phyloP scores from a whole-genome alignment of 2,797 vertebrate species.

The Uromys caudimaculatus region DNA sequence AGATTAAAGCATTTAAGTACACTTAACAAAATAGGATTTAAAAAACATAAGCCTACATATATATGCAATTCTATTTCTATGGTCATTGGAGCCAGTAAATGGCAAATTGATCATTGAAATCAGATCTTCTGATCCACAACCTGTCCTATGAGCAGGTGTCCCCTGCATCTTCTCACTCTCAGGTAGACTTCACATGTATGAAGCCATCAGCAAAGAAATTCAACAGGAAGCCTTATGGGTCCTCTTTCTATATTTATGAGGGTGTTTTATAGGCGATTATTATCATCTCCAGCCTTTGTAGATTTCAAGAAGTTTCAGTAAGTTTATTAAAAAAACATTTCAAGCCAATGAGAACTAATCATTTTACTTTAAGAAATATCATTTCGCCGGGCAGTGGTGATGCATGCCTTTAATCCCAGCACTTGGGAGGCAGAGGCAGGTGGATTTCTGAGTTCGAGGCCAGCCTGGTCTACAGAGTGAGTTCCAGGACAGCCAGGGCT shows the following conservation, averaged over 20 bases:
- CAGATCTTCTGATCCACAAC: background rate
- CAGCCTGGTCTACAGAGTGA: too few species aligned
- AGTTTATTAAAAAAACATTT: background rate
- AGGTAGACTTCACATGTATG: background rate
- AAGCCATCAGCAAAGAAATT: background rate
- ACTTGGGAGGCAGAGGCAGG: too few species aligned
- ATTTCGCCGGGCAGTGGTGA: too few species aligned
- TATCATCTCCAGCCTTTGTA: background rate
- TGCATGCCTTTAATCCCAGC: too few species aligned
- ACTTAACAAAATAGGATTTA: background rate
- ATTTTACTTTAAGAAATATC: conserved; percentile 6
- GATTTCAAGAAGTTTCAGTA: background rate
- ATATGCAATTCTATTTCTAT: background rate
- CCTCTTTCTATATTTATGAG: background rate
- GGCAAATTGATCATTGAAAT: background rate
- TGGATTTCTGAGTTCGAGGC: too few species aligned
- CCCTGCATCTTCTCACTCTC: too few species aligned
- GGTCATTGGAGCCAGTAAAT: background rate
- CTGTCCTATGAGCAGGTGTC: background rate
- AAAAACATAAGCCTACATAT: background rate
- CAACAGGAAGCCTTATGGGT: background rate
- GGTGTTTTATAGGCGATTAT: background rate
- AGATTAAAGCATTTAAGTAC: background rate
- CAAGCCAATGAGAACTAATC: background rate
- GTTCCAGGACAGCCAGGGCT: too few species aligned